Evolutionary conservation across 1,140 invertebrate genomes (phyloP), one percentile per base, ranked within the genome.

Genomic region (Akabosia matsudoensis): DNA sequence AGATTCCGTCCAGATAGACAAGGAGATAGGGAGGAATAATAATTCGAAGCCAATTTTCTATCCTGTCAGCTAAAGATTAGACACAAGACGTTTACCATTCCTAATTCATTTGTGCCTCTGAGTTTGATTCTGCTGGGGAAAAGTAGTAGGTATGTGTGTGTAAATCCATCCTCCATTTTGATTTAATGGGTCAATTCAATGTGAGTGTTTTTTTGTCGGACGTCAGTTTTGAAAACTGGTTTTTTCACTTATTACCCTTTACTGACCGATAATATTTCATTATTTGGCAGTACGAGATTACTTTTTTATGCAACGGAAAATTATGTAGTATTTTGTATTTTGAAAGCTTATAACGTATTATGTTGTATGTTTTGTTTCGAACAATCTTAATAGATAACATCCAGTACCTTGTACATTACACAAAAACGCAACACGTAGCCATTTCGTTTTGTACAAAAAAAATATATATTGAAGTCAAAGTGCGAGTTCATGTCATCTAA

Each of bases 191-290:
- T 22, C 54, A 61, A n/a, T 61, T 61, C 3, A 61, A n/a, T 61
- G 7, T n/a, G 54, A 14, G 61, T 16, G 24, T 7, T 45, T 45
- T 45, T 45, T n/a, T n/a, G 7, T 18, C n/a, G 28, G 61, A 24
- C 31, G 24, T 31, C 61, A 67, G 3, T 67, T 67, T 31, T 30
- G 37, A 31, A 67, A 67, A 67, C 61, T 30, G 61, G 61, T 67
- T 67, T 67, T 67, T 22, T 30, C 22, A 4, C 61, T 14, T 61
- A n/a, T 61, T 45, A 45, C 7, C 18, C 18, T 18, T 45, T 7
- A 18, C 37, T 7, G 7, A 45, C 37, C 37, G 18, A 45, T 18
- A 18, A 45, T 45, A 45, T 45, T 45, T 45, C 37, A 45, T 45
- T 45, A 45, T 45, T n/a, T 10, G 37, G 37, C 37, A 45, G 18